These are phyloP conservation scores for Stenodera caucasica DNA, from an alignment of 2,888 invertebrate species.

Conservation along the genomic window DNA sequence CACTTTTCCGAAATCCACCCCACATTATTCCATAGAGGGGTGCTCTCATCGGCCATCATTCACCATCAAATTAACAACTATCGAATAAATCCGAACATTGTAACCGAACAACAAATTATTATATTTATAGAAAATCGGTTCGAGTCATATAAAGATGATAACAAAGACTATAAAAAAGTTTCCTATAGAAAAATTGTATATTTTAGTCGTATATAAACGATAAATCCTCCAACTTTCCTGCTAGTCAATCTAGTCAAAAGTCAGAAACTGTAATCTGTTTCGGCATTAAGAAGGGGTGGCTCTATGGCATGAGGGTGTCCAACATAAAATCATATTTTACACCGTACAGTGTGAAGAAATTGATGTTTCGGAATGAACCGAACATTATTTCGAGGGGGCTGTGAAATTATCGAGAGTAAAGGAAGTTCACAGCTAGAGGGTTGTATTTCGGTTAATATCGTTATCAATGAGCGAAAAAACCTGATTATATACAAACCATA, in stretches of 20 bases:
- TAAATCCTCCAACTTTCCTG: constrained; percentile 16
- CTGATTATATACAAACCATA: not conserved
- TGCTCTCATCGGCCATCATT: not conserved
- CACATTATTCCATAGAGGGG: constrained; percentile 1
- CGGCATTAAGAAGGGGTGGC: constrained; percentile 23
- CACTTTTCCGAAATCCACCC: constrained; percentile 25
- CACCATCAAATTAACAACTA: not conserved
- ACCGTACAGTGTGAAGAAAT: constrained; percentile 48
- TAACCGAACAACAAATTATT: not conserved
- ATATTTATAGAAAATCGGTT: not conserved
- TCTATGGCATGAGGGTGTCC: constrained; percentile 33
- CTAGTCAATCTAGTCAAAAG: constrained; percentile 27
- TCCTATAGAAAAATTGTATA: not conserved
- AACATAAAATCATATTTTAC: constrained; percentile 53
- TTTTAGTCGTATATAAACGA: not conserved
- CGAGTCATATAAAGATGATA: not conserved
- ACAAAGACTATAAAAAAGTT: constrained; percentile 2
- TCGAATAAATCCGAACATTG: not conserved
- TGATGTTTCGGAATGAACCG: constrained; percentile 55
- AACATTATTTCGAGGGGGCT: constrained; percentile 44
- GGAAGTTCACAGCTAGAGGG: constrained; percentile 34
- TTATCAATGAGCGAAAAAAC: not conserved
- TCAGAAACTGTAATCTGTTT: constrained; percentile 46
- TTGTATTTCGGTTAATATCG: constrained; percentile 1
- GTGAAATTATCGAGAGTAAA: constrained; percentile 40